Conservation (phyloP, 2,113 vertebrate genomes). For the human region DNA sequence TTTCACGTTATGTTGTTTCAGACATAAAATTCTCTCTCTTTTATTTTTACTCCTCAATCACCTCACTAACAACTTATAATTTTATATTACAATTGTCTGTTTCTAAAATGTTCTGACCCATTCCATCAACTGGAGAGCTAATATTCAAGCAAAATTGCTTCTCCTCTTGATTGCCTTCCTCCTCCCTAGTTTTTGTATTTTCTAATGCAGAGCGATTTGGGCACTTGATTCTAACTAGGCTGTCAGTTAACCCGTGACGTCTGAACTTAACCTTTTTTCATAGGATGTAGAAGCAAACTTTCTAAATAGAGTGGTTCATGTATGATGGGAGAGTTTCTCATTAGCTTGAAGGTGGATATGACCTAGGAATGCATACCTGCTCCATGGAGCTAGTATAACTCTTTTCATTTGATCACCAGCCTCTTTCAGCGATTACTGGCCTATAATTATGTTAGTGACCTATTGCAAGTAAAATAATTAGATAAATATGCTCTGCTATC, state of each 20-base stretch:
- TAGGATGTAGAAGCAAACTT: neutral
- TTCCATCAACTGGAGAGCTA: neutral
- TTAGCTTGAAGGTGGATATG: neutral
- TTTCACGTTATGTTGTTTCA: neutral
- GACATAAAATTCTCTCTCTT: neutral
- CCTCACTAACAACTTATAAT: neutral
- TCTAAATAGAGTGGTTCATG: fast-evolving
- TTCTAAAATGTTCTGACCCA: neutral
- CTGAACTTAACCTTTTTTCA: neutral
- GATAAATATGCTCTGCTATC: neutral
- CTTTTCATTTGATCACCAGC: neutral
- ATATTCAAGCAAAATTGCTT: neutral
- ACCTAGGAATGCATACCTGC: neutral
- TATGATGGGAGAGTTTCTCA: fast-evolving
- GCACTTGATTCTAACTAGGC: neutral
- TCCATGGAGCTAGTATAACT: neutral
- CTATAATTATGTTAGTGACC: neutral
- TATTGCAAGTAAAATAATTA: neutral
- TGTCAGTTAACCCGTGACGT: neutral
- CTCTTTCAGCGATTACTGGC: neutral
- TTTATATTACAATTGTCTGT: neutral
- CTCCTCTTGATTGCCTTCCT: neutral
- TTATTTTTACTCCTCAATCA: neutral
- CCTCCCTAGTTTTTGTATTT: neutral
- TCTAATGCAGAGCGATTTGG: neutral